A percentile compares a stretch with the other conserved stretches of the same genome.
Evolutionary conservation across 2,113 vertebrate genomes (phyloP).

Genomic region (Heterochromis multidens): DNA sequence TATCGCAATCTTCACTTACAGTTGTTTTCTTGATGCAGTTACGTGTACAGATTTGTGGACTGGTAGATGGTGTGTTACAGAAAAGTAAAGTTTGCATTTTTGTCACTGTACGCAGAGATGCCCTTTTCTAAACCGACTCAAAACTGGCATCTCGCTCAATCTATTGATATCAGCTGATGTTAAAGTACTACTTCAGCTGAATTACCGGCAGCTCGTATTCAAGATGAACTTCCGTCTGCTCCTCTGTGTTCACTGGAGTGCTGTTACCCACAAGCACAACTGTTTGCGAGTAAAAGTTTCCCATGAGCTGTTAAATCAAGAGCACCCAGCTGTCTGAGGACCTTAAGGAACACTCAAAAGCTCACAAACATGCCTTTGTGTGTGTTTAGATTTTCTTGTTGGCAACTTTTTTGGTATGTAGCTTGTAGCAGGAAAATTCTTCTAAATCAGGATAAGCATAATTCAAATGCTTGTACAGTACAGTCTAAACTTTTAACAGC

Average conservation of each 20-base stretch:
- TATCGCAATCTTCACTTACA: not conserved
- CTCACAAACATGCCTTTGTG: not conserved
- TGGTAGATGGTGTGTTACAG: not conserved
- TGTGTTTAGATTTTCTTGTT: not conserved
- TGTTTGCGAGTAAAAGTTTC: conserved; percentile 21
- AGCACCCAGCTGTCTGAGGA: conserved; percentile 37
- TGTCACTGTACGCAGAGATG: not conserved
- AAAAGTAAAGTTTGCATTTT: not conserved
- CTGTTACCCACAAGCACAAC: conserved; percentile 18
- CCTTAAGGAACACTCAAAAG: not conserved
- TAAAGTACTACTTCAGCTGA: conserved; percentile 33
- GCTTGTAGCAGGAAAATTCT: not conserved
- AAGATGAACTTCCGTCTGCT: conserved; percentile 30
- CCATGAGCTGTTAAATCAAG: conserved; percentile 18
- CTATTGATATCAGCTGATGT: conserved; percentile 17
- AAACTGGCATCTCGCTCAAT: conserved; percentile 14
- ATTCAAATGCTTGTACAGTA: not conserved
- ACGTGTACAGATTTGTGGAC: not conserved
- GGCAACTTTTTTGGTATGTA: not conserved
- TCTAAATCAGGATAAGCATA: too few species aligned
- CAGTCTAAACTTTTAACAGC: not conserved
- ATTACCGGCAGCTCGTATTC: conserved; percentile 7
- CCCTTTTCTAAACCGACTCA: conserved; percentile 12
- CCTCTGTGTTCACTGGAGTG: conserved; percentile 15
- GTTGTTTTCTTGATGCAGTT: not conserved